Conservation (phyloP, 2,888 invertebrate species). For the Phyllotreta cruciferae region DNA sequence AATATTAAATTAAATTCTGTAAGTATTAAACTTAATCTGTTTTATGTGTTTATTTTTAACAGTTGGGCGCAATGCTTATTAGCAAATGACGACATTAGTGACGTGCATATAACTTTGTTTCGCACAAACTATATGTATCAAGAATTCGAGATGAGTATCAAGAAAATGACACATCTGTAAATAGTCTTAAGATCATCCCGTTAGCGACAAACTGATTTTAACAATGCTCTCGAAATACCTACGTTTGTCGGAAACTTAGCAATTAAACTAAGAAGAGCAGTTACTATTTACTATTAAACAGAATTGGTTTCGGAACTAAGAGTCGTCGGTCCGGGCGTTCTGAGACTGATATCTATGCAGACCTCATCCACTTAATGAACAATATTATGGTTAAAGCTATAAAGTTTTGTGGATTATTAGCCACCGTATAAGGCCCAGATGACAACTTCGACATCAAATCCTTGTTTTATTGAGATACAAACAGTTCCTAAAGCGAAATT, state of each 20-base stretch:
- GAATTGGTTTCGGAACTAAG: constrained; percentile 12
- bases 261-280: constrained; percentile 18
- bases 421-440: constrained; percentile 30
- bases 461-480: constrained; percentile 39
- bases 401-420: constrained; percentile 30
- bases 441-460: constrained; percentile 37
- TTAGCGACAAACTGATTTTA: not conserved
- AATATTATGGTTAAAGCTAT: constrained; percentile 31
- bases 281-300: constrained; percentile 12
- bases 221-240: not conserved
- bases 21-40: too few species aligned
- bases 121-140: too few species aligned
- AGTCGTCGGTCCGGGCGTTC: constrained; percentile 15
- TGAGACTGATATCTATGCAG: constrained; percentile 25
- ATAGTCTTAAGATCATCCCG: too few species aligned
- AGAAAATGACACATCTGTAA: too few species aligned
- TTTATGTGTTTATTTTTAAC: too few species aligned
- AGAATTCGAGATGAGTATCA: too few species aligned
- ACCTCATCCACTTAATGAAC: constrained; percentile 32
- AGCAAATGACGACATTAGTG: too few species aligned
- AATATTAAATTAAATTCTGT: too few species aligned
- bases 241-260: not conserved
- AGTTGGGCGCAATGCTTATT: too few species aligned
- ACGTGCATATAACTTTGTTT: too few species aligned
- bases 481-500: constrained; percentile 37